Conservation (phyloP, 2,113 vertebrate species). For the Theropithecus gelada region DNA sequence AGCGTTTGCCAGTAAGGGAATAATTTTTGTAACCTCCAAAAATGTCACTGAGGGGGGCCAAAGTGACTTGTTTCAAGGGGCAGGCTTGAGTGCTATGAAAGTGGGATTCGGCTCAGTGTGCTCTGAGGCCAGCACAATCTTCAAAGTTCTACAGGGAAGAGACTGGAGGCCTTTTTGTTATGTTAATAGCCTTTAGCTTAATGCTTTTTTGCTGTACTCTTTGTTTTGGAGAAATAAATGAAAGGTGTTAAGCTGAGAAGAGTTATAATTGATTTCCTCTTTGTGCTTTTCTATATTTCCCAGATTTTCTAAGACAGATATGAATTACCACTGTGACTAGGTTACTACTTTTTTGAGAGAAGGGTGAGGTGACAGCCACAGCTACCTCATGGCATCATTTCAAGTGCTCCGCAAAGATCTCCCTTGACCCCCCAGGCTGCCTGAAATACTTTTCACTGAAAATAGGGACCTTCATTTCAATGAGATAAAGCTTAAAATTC, state of each 20-base stretch:
- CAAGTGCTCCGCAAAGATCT: not conserved
- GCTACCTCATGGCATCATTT: not conserved
- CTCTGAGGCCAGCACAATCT: not conserved
- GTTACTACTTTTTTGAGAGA: not conserved
- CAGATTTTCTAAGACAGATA: slow-evolving; percentile 1
- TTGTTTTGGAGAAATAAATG: slow-evolving; percentile 48
- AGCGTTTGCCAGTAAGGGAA: not conserved
- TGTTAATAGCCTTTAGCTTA: not conserved
- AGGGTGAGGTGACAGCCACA: not conserved
- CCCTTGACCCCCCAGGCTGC: not conserved
- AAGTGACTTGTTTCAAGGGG: not conserved
- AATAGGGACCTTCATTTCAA: not conserved
- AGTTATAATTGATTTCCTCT: slow-evolving; percentile 44
- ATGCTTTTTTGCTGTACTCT: not conserved
- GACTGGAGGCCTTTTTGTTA: not conserved
- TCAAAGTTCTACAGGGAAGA: not conserved
- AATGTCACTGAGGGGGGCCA: not conserved
- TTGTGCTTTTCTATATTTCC: slow-evolving; percentile 36
- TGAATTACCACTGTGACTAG: not conserved
- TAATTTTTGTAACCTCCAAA: slow-evolving; percentile 21
- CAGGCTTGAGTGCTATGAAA: not conserved
- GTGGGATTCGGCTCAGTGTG: not conserved
- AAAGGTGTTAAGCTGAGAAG: slow-evolving; percentile 54
- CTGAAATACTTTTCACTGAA: not conserved
- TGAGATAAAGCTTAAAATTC: not conserved